Evolutionary conservation across 2,797 vertebrate species (phyloP).

Genomic region (Steatocranus sp.): DNA sequence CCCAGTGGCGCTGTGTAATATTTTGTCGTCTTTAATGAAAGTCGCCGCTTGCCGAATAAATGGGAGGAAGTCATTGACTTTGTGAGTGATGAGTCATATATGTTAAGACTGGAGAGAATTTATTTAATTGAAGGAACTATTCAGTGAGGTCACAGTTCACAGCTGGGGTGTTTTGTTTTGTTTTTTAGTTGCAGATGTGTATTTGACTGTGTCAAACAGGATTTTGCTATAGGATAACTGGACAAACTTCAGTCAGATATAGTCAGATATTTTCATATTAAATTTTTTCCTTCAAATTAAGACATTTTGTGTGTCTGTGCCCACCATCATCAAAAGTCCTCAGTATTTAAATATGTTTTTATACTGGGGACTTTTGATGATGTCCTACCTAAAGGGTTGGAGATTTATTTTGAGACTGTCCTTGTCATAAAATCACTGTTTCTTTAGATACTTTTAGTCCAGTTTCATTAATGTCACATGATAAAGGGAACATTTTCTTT

Average conservation of each 20-base stretch:
- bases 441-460: neutral
- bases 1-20: neutral
- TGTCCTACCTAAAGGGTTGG: neutral
- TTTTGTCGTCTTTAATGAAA: neutral
- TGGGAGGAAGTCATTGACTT: neutral
- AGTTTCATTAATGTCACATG: neutral
- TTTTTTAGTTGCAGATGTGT: neutral
- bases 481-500: neutral
- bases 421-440: neutral
- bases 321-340: too few species aligned
- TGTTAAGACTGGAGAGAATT: neutral
- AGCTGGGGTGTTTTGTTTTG: neutral
- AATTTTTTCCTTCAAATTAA: neutral
- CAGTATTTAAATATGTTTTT: accelerated
- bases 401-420: neutral
- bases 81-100: neutral
- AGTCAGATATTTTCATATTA: neutral
- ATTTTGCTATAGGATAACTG: neutral
- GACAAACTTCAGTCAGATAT: neutral
- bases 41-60: neutral
- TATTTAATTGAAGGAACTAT: neutral
- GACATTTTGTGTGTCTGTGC: neutral
- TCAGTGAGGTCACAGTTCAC: neutral
- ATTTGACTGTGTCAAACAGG: neutral
- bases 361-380: neutral